phyloP scores from a whole-genome alignment of 2,797 vertebrate species.

The Mionectes olivaceus region DNA sequence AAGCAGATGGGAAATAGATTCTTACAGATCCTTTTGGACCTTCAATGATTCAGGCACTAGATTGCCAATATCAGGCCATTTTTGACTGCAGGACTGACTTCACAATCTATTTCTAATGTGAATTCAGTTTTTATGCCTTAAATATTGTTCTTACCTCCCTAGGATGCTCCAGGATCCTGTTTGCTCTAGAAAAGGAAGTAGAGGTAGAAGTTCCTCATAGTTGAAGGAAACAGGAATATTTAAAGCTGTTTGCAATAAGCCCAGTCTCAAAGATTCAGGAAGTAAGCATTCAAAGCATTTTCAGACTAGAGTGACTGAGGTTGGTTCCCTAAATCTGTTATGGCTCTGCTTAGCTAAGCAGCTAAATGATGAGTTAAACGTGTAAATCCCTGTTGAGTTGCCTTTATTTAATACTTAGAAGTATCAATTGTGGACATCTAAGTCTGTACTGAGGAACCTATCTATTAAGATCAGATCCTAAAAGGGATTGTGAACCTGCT shows the following conservation, averaged over 20 bases:
- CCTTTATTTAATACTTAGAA: conserved; percentile 4
- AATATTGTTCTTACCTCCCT: neutral
- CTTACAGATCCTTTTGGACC: neutral
- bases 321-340: conserved; percentile 1
- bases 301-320: neutral
- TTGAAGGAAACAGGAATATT: neutral
- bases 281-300: neutral
- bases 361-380: neutral
- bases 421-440: neutral
- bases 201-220: neutral
- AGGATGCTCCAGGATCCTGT: neutral
- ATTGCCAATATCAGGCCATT: neutral
- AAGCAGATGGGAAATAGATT: neutral
- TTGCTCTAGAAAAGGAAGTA: conserved; percentile 1
- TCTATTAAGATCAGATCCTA: conserved; percentile 15
- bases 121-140: neutral
- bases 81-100: neutral
- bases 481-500: neutral
- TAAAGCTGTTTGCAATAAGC: neutral
- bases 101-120: neutral
- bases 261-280: neutral
- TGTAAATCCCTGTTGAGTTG: neutral
- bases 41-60: neutral
- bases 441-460: neutral
- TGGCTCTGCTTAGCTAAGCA: neutral